phyloP scores from a whole-genome alignment of 2,888 invertebrate species.

The Pseudococcus viburni region DNA sequence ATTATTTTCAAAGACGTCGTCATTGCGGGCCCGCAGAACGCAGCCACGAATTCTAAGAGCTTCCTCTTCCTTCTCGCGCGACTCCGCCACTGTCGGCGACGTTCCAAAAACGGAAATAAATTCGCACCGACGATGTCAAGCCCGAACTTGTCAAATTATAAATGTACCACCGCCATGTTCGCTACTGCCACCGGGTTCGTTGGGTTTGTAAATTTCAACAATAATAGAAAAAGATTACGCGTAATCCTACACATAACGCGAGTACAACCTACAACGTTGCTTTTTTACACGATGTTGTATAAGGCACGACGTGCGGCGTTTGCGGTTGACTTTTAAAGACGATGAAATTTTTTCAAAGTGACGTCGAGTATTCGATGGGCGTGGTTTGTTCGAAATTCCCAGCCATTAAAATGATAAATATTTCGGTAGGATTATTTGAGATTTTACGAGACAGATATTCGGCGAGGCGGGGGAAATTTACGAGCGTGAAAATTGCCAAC shows the following conservation, averaged over 20 bases:
- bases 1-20: slow-evolving; percentile 5
- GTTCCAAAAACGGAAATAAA: slow-evolving; percentile 26
- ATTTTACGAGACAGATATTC: too few species aligned
- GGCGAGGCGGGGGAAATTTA: too few species aligned
- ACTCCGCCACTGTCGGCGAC: not conserved
- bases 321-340: too few species aligned
- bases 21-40: not conserved
- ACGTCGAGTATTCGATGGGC: too few species aligned
- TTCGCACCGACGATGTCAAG: slow-evolving; percentile 33
- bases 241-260: not conserved
- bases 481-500: too few species aligned
- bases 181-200: not conserved
- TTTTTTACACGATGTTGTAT: too few species aligned
- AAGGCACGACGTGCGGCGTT: too few species aligned
- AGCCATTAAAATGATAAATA: too few species aligned
- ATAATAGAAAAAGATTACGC: slow-evolving; percentile 18
- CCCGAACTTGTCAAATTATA: slow-evolving; percentile 7
- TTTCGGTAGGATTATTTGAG: too few species aligned
- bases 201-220: slow-evolving; percentile 23
- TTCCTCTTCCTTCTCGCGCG: not conserved
- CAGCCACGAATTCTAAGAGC: slow-evolving; percentile 12
- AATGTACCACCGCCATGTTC: not conserved
- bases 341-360: too few species aligned
- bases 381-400: too few species aligned
- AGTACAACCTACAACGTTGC: not conserved